Evolutionary conservation across 2,888 invertebrate species (phyloP), one percentile per base, ranked within the genome.

Genomic region (Parasteatoda lunata): DNA sequence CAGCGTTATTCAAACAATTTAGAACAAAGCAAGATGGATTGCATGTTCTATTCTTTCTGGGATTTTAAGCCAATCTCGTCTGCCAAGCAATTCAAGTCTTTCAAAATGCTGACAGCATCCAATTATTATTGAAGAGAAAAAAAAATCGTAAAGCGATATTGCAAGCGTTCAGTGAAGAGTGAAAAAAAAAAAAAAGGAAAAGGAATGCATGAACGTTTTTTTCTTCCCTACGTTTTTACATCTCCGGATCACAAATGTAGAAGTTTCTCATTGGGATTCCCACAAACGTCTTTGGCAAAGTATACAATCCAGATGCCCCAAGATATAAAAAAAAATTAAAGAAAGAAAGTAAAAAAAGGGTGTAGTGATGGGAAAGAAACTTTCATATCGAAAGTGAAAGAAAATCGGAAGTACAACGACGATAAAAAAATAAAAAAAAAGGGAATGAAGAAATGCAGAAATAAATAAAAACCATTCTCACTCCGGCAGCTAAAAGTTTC

Each of bases 401-500:
- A 77, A 83, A 83, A 83, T 83, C 82, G 77, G 82, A 83, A 83
- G 82, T 77, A 30, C 15, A 30, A 52, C 59, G 75, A 51, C n/a
- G 15, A 52, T 59, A 59, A 65, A 30, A 64, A 70, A 30, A 51
- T 15, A 64, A 64, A 65, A 68, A 75, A 68, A 54, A 75, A 81
- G 70, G n/a, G 70, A 66, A 66, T 8, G 65, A 71, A 71, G 70
- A 79, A 71, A 71, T 52, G 59, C 11, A 59, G 59, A 66, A 80
- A 52, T 65, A 80, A 30, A 52, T 73, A 75, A 75, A 69, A 75
- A 69, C 49, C 15, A 69, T 75, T 49, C 70, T 52, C 64, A 49
- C 71, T 59, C n/a, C 9, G 66, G 68, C 82, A 77, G 82, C 76
- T 83, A 83, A 83, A 83, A 83, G 82, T 77, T 83, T 83, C 77